Percentiles rank a stretch among this genome's conserved stretches.
Evolutionary conservation across 2,797 vertebrate species (phyloP).

Genomic region (Odontamblyopus lacepedii): DNA sequence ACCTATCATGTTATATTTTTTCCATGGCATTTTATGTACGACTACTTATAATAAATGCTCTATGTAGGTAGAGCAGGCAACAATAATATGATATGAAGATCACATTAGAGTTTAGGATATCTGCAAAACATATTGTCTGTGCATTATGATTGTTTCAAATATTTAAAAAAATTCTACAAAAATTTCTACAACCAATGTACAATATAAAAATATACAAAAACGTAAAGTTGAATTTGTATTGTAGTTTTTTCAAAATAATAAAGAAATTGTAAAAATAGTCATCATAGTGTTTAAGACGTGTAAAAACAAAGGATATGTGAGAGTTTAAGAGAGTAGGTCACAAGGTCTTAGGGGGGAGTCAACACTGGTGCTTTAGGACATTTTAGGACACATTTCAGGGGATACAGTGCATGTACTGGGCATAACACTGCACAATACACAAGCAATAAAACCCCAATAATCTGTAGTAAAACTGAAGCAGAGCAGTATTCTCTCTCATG

Average conservation of each 20-base stretch:
- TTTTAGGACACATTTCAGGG: constrained; percentile 34
- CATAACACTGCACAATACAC: constrained; percentile 1
- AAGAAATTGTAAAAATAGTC: constrained; percentile 7
- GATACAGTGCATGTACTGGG: constrained; percentile 11
- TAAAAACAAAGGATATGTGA: constrained; percentile 62
- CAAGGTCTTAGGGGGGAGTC: constrained; percentile 53
- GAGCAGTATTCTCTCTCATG: constrained; percentile 53
- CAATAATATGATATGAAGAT: not conserved
- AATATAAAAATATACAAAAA: not conserved
- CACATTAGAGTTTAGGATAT: not conserved
- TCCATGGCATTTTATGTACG: too few relatives aligned
- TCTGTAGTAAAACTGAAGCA: constrained; percentile 40
- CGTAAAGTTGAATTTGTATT: not conserved
- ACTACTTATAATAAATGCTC: too few relatives aligned
- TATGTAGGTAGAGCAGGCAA: not conserved
- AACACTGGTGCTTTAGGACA: constrained; percentile 32
- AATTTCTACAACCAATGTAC: not conserved
- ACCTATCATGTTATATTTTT: too few relatives aligned
- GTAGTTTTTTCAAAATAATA: constrained; percentile 8
- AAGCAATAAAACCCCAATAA: constrained; percentile 27
- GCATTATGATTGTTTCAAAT: not conserved
- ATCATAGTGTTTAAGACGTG: constrained; percentile 8
- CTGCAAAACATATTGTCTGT: not conserved
- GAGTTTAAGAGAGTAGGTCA: constrained; percentile 62
- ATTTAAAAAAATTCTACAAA: not conserved